A percentile compares a stretch with the other conserved stretches of the same genome.
These are phyloP conservation scores for Allygus modestus DNA, from an alignment of 2,888 invertebrate species.

Conservation along the genomic window DNA sequence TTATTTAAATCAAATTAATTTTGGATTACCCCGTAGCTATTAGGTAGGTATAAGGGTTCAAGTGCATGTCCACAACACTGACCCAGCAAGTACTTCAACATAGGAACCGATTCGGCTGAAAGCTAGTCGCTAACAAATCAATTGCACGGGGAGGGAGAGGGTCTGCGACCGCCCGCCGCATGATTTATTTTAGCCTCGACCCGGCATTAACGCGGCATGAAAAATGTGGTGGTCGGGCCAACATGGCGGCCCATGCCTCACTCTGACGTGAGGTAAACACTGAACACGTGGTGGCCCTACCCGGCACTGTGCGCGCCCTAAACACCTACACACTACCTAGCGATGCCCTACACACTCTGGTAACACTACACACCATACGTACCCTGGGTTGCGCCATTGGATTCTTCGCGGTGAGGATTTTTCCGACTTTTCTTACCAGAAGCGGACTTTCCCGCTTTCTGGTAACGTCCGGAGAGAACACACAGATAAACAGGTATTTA, in stretches of 20 bases:
- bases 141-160: slow-evolving; percentile 52
- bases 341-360: neutral
- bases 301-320: slow-evolving; percentile 19
- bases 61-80: no score
- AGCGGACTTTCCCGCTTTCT: slow-evolving; percentile 60
- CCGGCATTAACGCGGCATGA: slow-evolving; percentile 59
- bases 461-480: slow-evolving; percentile 52
- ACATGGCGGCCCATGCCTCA: slow-evolving; percentile 62
- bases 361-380: slow-evolving; percentile 75
- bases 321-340: slow-evolving; percentile 4
- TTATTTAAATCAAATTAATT: no score
- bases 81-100: neutral
- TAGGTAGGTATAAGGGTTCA: no score
- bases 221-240: slow-evolving; percentile 60
- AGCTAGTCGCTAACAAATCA: slow-evolving; percentile 51
- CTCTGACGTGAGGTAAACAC: slow-evolving; percentile 59
- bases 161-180: slow-evolving; percentile 43
- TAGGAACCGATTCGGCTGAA: neutral
- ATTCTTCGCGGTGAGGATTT: slow-evolving; percentile 62
- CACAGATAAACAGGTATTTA: slow-evolving; percentile 51
- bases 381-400: slow-evolving; percentile 93
- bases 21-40: no score
- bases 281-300: slow-evolving; percentile 45
- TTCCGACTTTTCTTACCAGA: slow-evolving; percentile 61
- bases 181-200: slow-evolving; percentile 58